Evolutionary conservation across 2,797 vertebrate species (phyloP).

Genomic region (Jordanella pulchra): DNA sequence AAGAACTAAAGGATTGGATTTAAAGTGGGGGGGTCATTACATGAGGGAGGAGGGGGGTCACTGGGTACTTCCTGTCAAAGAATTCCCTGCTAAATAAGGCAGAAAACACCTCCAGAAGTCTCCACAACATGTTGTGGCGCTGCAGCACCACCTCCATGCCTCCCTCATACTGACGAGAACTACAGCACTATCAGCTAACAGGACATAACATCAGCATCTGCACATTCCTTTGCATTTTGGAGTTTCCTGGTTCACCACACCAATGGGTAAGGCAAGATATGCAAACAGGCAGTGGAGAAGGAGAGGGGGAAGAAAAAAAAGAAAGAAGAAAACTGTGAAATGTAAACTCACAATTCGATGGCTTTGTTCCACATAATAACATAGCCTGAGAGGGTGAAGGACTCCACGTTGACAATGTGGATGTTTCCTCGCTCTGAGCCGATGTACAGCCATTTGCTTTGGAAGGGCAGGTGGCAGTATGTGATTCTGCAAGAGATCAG

Average conservation of each 20-base stretch:
- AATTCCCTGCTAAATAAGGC: conserved; percentile 43
- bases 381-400: conserved; percentile 99
- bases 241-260: conserved; percentile 45
- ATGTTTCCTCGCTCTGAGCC: conserved; percentile 97
- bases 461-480: conserved; percentile 98
- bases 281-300: conserved; percentile 6
- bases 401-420: conserved; percentile 98
- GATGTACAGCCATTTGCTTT: conserved; percentile 99
- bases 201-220: conserved; percentile 42
- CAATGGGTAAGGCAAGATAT: conserved; percentile 26
- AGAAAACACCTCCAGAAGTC: conserved; percentile 54
- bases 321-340: conserved; percentile 4
- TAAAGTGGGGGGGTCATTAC: conserved; percentile 10
- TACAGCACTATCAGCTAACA: conserved; percentile 28
- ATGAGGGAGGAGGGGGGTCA: conserved; percentile 37
- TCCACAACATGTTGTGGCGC: conserved; percentile 39
- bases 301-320: too few relatives aligned
- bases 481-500: conserved; percentile 86
- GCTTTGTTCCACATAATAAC: conserved; percentile 99
- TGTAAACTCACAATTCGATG: conserved; percentile 95
- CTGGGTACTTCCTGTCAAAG: conserved; percentile 51
- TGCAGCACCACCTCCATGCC: conserved; percentile 42
- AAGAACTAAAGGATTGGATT: neutral
- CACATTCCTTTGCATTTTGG: conserved; percentile 35
- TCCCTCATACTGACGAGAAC: conserved; percentile 43